Evolutionary conservation across 2,888 invertebrate species (phyloP), one percentile per base, ranked within the genome.

Genomic region (Synanthedon andrenaeformis): DNA sequence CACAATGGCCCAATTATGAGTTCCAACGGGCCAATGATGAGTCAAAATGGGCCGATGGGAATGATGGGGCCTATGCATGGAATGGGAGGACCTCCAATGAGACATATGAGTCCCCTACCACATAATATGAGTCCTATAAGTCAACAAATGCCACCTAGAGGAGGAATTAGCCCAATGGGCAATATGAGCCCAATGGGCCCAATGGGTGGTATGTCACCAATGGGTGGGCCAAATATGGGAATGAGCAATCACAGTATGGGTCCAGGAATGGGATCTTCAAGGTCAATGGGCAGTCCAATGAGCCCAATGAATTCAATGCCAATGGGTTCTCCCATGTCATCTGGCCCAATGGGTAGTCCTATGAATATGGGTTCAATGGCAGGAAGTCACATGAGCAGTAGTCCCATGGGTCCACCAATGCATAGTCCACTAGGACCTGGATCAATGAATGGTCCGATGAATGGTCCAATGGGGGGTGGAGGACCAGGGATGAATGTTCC

Each of bases 341-440:
- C 91, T 42, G 91, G 91, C 58, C 90, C 92, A 49, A 91, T 93
- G 88, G 91, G 94, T 58, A 92, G 93, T 65, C 93, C 93, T 5
- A 91, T 93, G 91, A 90, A 90, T 64, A 90, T 90, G 89, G 89
- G 89, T 54, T 90, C 90, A 42, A 90, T 92, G 89, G 80, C 84
- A 53, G 86, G 85, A 52, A 89, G 79, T 62, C 90, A 90, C 62
- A 92, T 92, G 89, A 91, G 90, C 69, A 92, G 91, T 64, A 91
- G 92, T 67, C 92, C 91, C 54, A 93, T 92, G 92, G 92, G 91
- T 53, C 93, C 93, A 53, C 93, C 91, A 10, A 92, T 94, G 90
- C 93, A 92, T 64, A 93, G 92, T 80, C 92, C 92, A 51, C 76
- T 91, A 57, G 91, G 89, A 58, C 83, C 76, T 53, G 88, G 83